Base-by-base conservation (phyloP, 2,113 vertebrate species). In the Boulengeromyrus knoepffleri region DNA sequence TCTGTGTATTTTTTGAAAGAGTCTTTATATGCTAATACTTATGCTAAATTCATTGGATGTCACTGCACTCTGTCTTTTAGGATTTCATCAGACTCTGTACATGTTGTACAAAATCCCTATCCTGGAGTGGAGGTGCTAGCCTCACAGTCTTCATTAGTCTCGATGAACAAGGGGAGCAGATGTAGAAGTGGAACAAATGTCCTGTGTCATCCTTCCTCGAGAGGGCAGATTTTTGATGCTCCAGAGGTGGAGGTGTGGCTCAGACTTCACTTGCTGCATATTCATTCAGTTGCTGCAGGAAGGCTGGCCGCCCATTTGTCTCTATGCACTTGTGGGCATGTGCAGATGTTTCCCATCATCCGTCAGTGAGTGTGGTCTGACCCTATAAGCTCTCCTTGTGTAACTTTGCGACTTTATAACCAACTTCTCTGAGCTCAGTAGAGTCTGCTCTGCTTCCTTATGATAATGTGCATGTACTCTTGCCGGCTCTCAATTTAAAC, bases 321-420 rank as follows among this genome's bases (percentile, higher is more conserved):
- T 80, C 62, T 42, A 83, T 49, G 90, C 91, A 89, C 87, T 91
- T 89, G 89, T 89, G 89, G 89, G 88, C 88, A 89, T 83, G 53
- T 50, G 39, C 96, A 96, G 95, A 96, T 96, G 95, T 96, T 95
- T 94, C 90, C 87, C 92, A 94, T 95, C 94, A 93, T 93, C 92
- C 94, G 92, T 92, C 94, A 95, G 93, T 95, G 95, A 95, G 93
- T 94, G 94, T 92, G 89, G 91, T 93, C 91, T 94, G 94, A 96
- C 94, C 94, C 93, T 92, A 91, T 91, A 94, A 96, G 93, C 91
- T 90, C 56, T 87, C 91, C 88, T 92, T 90, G 91, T 92, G 91
- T 91, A 93, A 92, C 92, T 94, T 93, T 91, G 92, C 91, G 90
- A 92, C 92, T 83, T 9, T n/a, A n/a, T 62, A n/a, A n/a, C 24